These are phyloP conservation scores for Temnothorax rugatulus DNA, from an alignment of 2,888 invertebrate genomes.

Conservation along the genomic window DNA sequence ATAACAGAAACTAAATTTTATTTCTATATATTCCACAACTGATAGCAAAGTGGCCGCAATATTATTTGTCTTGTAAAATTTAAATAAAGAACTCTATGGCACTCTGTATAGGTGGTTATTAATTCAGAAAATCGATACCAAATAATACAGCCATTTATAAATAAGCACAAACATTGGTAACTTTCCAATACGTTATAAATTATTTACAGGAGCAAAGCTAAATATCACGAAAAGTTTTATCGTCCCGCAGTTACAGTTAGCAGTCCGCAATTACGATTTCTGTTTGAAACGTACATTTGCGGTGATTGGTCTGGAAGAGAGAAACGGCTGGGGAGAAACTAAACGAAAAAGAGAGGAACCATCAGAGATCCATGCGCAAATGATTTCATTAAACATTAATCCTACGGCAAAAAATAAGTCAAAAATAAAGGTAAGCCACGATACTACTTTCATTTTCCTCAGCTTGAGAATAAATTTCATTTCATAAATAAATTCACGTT, in stretches of 20 bases:
- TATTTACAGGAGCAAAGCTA: constrained; percentile 20
- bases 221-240: constrained; percentile 34
- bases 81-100: not conserved
- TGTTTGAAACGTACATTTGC: constrained; percentile 18
- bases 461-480: constrained; percentile 4
- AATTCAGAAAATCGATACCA: not conserved
- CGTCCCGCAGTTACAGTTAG: constrained; percentile 6
- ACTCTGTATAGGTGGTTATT: not conserved
- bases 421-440: not conserved
- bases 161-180: not conserved
- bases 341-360: not conserved
- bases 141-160: not conserved
- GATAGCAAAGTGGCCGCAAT: not conserved
- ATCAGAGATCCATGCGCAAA: not conserved
- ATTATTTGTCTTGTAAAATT: constrained; percentile 10
- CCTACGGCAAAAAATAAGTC: not conserved
- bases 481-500: not conserved
- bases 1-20: constrained; percentile 8
- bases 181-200: constrained; percentile 27
- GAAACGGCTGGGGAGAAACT: not conserved
- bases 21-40: not conserved
- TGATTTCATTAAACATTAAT: constrained; percentile 40
- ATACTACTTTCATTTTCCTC: constrained; percentile 6
- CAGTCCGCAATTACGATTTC: constrained; percentile 23
- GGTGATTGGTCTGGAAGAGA: constrained; percentile 3